Evolutionary conservation across 2,888 invertebrate genomes (phyloP).

Genomic region (Hemithea aestivaria): DNA sequence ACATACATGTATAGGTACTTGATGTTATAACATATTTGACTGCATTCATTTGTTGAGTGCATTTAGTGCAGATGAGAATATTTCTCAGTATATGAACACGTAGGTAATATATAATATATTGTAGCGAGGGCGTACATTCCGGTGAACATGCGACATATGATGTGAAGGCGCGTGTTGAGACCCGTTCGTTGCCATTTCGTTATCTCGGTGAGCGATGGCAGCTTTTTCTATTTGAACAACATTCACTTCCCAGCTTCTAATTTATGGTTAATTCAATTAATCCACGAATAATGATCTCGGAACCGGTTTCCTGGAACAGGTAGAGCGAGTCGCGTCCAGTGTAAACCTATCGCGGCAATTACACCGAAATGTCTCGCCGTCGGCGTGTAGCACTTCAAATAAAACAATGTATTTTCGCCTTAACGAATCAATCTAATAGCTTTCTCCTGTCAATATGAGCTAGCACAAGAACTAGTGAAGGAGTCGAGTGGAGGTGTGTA

Average conservation of each 20-base stretch:
- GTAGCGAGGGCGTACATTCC: too few species aligned
- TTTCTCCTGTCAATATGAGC: constrained; percentile 62
- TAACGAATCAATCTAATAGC: constrained; percentile 36
- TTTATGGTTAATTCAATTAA: constrained; percentile 21
- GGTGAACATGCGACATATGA: too few species aligned
- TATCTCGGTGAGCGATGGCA: constrained; percentile 2
- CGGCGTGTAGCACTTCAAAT: constrained; percentile 9
- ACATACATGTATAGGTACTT: too few species aligned
- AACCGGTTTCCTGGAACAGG: constrained; percentile 18
- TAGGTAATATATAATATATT: too few species aligned
- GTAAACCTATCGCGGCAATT: constrained; percentile 17
- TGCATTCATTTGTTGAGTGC: too few species aligned
- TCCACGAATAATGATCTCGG: constrained; percentile 11
- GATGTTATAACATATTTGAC: too few species aligned
- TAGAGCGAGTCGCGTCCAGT: constrained; percentile 15
- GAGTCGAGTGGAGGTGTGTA: constrained; percentile 31
- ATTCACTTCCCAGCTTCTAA: constrained; percentile 3
- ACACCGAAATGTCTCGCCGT: constrained; percentile 16
- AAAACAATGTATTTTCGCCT: constrained; percentile 27
- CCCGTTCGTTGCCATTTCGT: not conserved
- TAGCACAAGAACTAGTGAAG: constrained; percentile 44
- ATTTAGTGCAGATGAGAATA: too few species aligned
- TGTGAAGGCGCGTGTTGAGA: not conserved
- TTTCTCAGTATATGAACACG: too few species aligned
- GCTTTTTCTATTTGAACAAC: constrained; percentile 6